phyloP scores from a whole-genome alignment of 2,113 vertebrate genomes.

The Serinus canaria region DNA sequence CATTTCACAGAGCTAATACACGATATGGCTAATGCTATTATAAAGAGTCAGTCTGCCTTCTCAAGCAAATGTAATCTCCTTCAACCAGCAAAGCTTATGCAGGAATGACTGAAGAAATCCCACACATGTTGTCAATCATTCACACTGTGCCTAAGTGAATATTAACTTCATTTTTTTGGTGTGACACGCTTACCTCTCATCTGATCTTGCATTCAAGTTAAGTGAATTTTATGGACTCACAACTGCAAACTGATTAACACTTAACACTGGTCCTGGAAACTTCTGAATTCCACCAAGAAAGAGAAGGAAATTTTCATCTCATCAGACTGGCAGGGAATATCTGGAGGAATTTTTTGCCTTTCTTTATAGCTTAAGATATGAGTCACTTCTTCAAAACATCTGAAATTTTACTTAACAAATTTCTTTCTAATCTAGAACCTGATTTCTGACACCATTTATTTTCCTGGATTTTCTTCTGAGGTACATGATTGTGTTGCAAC shows the following conservation, averaged over 20 bases:
- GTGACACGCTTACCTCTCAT: neutral
- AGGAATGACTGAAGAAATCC: neutral
- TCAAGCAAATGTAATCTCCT: conserved; percentile 8
- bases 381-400: neutral
- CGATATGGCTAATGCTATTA: conserved; percentile 17
- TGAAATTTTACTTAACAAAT: neutral
- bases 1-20: neutral
- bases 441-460: neutral
- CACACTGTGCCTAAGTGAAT: neutral
- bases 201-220: neutral
- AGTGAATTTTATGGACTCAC: neutral
- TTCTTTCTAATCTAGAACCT: neutral
- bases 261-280: neutral
- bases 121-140: neutral
- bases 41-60: conserved; percentile 9
- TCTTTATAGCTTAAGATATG: neutral
- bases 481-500: no score
- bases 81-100: neutral
- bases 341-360: neutral
- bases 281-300: neutral
- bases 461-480: neutral
- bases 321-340: neutral
- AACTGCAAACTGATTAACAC: neutral
- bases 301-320: neutral
- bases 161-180: neutral